A percentile compares a stretch with the other conserved stretches of the same genome.
phyloP scores from a whole-genome alignment of 2,113 vertebrate genomes.

The Pelvicachromis taeniatus region DNA sequence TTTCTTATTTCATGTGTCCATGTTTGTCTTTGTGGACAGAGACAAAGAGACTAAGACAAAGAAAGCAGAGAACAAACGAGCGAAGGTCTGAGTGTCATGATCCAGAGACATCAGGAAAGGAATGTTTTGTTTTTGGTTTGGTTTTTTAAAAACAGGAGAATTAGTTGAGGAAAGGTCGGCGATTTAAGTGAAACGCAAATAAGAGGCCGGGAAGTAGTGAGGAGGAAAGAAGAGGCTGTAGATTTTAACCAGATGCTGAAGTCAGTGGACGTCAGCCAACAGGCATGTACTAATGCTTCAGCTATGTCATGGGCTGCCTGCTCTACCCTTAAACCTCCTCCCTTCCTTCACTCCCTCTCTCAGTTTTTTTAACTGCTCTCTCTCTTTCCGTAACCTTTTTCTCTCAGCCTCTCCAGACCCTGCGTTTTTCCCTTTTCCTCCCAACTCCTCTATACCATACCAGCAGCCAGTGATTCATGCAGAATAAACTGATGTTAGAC shows the following conservation, averaged over 20 bases:
- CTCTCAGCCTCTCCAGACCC: background rate
- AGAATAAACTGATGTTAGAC: background rate
- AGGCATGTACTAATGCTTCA: slow-evolving; percentile 76
- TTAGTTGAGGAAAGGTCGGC: background rate
- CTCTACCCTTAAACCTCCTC: slow-evolving; percentile 38
- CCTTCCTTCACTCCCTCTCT: background rate
- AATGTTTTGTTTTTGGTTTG: background rate
- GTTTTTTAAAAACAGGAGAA: rapidly evolving
- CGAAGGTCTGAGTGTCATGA: background rate
- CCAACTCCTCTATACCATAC: background rate
- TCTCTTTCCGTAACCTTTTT: background rate
- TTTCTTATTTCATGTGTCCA: background rate
- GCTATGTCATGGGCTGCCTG: slow-evolving; percentile 70
- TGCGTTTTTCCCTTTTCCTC: background rate
- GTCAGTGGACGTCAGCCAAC: slow-evolving; percentile 69
- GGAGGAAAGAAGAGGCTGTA: slow-evolving; percentile 30
- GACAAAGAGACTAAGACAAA: background rate
- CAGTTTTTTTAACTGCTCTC: background rate
- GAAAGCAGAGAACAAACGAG: background rate
- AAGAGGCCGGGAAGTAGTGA: background rate
- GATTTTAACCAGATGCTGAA: slow-evolving; percentile 75
- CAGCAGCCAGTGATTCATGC: background rate
- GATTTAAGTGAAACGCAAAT: background rate
- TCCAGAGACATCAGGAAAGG: background rate
- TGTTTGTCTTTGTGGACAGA: background rate